Evolutionary conservation across 2,113 vertebrate species (phyloP).

Genomic region (Shinisaurus crocodilurus): DNA sequence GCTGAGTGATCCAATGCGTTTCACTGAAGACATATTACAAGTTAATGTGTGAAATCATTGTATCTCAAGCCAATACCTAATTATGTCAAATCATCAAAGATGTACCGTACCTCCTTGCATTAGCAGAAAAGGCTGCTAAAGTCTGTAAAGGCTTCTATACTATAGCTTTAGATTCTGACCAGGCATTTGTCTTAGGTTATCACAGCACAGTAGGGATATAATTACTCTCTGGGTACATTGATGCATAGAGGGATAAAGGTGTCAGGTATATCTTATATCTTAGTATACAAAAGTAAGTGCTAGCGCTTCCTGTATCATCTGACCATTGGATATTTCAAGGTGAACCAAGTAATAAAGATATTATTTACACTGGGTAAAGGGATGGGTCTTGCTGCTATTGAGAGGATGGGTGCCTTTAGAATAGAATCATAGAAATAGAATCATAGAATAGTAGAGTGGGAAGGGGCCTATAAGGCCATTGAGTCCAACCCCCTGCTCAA

Average conservation of each 20-base stretch:
- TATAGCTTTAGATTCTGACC: neutral
- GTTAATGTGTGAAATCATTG: neutral
- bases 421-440: too few species aligned
- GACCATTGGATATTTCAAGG: neutral
- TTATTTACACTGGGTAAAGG: neutral
- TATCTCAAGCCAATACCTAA: neutral
- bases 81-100: neutral
- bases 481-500: too few species aligned
- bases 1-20: neutral
- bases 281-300: neutral
- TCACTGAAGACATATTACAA: neutral
- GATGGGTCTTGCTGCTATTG: neutral
- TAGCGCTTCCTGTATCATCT: neutral
- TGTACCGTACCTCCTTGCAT: neutral
- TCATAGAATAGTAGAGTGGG: too few species aligned
- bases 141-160: neutral
- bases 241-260: neutral
- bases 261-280: constrained; percentile 1
- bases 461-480: too few species aligned
- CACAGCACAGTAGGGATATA: neutral
- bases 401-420: neutral
- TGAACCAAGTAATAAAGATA: neutral
- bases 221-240: neutral
- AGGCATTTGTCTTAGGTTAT: neutral
- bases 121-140: neutral